These are phyloP conservation scores for Stenchaetothrips biformis DNA, from an alignment of 2,888 invertebrate species.

Conservation along the genomic window DNA sequence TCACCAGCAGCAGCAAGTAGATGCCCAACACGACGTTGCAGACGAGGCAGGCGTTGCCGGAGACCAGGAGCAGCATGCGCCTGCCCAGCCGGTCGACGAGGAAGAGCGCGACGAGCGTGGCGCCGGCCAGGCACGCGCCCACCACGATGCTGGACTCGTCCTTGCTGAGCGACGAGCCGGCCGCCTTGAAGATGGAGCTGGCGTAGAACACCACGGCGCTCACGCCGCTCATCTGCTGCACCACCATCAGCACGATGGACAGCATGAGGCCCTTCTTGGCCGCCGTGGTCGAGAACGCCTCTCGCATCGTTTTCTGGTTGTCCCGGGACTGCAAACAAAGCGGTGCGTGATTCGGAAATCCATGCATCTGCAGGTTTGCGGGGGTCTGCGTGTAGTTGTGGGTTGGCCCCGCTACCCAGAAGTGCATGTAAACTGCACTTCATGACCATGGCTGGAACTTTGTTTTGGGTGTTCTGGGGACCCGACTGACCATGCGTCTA, in stretches of 20 bases:
- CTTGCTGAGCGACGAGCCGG: conserved; percentile 56
- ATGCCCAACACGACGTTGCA: conserved; percentile 65
- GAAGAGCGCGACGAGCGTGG: conserved; percentile 62
- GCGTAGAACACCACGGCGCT: conserved; percentile 81
- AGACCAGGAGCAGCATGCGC: conserved; percentile 69
- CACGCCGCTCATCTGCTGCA: conserved; percentile 82
- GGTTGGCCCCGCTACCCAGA: too few relatives aligned
- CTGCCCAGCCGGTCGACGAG: conserved; percentile 77
- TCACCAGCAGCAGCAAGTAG: conserved; percentile 60
- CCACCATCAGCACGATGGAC: conserved; percentile 75
- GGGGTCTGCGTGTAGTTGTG: too few relatives aligned
- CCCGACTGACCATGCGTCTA: too few relatives aligned
- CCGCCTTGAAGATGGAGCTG: conserved; percentile 64
- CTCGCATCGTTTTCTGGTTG: conserved; percentile 53
- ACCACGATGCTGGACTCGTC: conserved; percentile 69
- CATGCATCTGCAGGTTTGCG: too few relatives aligned
- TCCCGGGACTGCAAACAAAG: conserved; percentile 45
- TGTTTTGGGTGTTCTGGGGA: too few relatives aligned
- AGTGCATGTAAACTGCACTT: too few relatives aligned
- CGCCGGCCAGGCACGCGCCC: conserved; percentile 70
- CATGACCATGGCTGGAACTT: too few relatives aligned
- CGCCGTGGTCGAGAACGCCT: conserved; percentile 57
- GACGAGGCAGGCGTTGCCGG: conserved; percentile 65
- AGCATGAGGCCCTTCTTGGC: conserved; percentile 65
- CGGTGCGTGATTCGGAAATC: not conserved